Percentiles rank a stretch among this genome's conserved stretches.
These are phyloP conservation scores for Lutjanus erythropterus DNA, from an alignment of 2,113 vertebrate genomes.

Conservation along the genomic window DNA sequence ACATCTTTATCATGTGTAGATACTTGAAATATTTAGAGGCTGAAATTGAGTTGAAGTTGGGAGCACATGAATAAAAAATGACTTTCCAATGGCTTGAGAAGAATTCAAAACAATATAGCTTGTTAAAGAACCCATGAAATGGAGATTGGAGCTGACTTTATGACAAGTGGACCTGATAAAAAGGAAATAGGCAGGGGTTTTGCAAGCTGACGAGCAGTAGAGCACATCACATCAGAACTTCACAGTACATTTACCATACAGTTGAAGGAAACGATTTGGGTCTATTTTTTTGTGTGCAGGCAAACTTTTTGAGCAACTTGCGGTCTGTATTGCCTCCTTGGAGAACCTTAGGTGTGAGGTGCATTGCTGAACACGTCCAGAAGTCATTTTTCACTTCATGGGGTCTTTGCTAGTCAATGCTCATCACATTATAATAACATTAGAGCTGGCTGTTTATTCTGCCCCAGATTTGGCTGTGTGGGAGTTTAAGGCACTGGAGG, in stretches of 20 bases:
- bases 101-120: constrained; percentile 58
- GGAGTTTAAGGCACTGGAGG: constrained; percentile 57
- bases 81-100: constrained; percentile 33
- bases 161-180: constrained; percentile 62
- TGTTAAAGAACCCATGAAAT: constrained; percentile 67
- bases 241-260: constrained; percentile 51
- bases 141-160: constrained; percentile 62
- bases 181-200: constrained; percentile 53
- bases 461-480: constrained; percentile 62
- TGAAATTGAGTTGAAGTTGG: constrained; percentile 45
- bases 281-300: constrained; percentile 12
- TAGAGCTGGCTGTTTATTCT: constrained; percentile 58
- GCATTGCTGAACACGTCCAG: constrained; percentile 35
- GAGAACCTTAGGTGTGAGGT: constrained; percentile 26
- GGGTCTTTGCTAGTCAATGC: constrained; percentile 62
- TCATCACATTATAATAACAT: constrained; percentile 70
- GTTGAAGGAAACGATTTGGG: constrained; percentile 25
- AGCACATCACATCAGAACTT: constrained; percentile 51
- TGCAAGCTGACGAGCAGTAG: constrained; percentile 43
- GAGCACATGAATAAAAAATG: constrained; percentile 48
- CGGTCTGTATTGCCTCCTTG: constrained; percentile 32
- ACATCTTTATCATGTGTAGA: not conserved
- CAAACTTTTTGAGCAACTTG: constrained; percentile 58
- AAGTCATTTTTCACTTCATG: constrained; percentile 61
- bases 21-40: constrained; percentile 8